Percentiles rank a stretch among this genome's conserved stretches.
phyloP scores from a whole-genome alignment of 1,140 invertebrate species.

The Cyclargus thomasi region DNA sequence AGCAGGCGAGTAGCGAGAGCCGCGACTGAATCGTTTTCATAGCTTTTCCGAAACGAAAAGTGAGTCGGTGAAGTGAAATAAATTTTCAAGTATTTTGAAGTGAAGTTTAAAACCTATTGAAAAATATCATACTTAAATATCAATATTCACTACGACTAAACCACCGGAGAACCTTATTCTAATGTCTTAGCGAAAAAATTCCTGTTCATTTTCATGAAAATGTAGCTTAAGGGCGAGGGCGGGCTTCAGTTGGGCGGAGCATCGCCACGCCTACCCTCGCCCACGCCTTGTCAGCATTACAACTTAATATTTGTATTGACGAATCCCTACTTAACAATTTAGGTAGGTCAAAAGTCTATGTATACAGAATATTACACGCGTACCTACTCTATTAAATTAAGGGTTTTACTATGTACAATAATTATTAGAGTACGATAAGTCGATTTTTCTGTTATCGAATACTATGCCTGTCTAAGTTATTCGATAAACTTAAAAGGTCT shows the following conservation, averaged over 20 bases:
- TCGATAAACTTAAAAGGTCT: too few species aligned
- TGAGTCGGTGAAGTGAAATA: not conserved
- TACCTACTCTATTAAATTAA: too few species aligned
- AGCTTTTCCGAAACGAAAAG: not conserved
- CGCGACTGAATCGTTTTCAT: not conserved
- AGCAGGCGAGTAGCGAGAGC: not conserved
- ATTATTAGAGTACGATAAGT: too few species aligned
- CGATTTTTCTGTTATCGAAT: too few species aligned
- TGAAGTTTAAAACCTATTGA: not conserved
- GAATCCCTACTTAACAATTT: constrained; percentile 25
- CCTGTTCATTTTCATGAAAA: constrained; percentile 62
- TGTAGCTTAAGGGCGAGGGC: constrained; percentile 67
- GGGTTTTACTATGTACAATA: too few species aligned
- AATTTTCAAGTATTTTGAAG: not conserved
- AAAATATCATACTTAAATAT: not conserved
- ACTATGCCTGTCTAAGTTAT: too few species aligned
- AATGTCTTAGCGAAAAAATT: constrained; percentile 38
- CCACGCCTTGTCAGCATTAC: constrained; percentile 60
- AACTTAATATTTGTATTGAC: constrained; percentile 46
- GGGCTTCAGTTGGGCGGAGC: constrained; percentile 64
- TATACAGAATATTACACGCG: not conserved
- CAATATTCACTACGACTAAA: constrained; percentile 6
- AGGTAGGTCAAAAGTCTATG: constrained; percentile 5
- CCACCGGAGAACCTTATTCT: constrained; percentile 42
- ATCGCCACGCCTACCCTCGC: constrained; percentile 57